Percentiles rank a stretch among this genome's conserved stretches.
phyloP scores from a whole-genome alignment of 2,113 vertebrate genomes.

The Orcinus orca region DNA sequence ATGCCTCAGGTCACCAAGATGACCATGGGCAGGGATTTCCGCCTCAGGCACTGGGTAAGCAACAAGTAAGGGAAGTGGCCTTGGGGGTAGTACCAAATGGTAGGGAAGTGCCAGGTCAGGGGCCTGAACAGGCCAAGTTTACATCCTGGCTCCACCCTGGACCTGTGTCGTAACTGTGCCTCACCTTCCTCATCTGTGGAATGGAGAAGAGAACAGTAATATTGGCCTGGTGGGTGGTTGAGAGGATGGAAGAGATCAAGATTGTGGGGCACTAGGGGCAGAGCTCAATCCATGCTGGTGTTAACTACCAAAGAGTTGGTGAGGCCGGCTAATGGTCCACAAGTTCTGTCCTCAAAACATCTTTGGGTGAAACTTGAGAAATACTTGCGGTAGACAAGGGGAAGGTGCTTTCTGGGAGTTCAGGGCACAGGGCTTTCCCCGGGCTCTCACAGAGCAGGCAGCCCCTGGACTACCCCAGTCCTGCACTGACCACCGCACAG shows the following conservation, averaged over 20 bases:
- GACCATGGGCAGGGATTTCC: not conserved
- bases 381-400: not conserved
- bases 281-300: not conserved
- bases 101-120: not conserved
- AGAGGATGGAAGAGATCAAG: not conserved
- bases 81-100: not conserved
- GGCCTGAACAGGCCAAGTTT: not conserved
- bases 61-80: not conserved
- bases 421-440: not conserved
- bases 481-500: not conserved
- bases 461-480: not conserved
- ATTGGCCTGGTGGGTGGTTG: not conserved
- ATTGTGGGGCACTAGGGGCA: not conserved
- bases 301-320: not conserved
- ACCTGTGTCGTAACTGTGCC: not conserved
- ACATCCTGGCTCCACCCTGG: not conserved
- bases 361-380: slow-evolving; percentile 15
- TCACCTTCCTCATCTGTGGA: not conserved
- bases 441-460: not conserved
- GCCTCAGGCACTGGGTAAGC: not conserved
- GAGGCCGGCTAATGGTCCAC: not conserved
- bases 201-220: not conserved
- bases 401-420: not conserved
- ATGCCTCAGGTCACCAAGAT: not conserved
- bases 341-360: not conserved